Percentiles rank a stretch among this genome's conserved stretches.
Evolutionary conservation across 1,140 invertebrate genomes (phyloP).

Genomic region (Calliopsis andreniformis): DNA sequence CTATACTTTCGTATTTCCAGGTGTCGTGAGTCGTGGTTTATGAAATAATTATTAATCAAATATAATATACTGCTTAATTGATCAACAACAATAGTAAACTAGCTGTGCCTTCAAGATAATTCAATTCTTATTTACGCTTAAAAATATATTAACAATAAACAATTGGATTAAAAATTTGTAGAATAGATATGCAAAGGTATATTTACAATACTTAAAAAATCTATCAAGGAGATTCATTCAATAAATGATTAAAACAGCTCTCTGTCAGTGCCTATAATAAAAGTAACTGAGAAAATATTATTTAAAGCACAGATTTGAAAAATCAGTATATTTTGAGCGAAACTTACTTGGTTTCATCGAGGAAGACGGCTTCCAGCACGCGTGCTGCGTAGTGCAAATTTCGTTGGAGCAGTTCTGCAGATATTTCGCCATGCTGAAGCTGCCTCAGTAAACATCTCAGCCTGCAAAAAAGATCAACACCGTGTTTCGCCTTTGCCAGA

Average conservation of each 20-base stretch:
- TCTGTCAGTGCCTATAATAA: slow-evolving; percentile 19
- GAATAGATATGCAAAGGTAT: background rate
- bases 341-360: slow-evolving; percentile 94
- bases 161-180: background rate
- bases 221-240: background rate
- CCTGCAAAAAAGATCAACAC: slow-evolving; percentile 82
- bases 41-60: background rate
- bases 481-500: background rate
- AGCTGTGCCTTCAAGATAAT: background rate
- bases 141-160: background rate
- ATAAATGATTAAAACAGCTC: slow-evolving; percentile 16
- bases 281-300: slow-evolving; percentile 23
- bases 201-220: background rate
- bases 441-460: slow-evolving; percentile 91
- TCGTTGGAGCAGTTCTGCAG: slow-evolving; percentile 90
- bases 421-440: slow-evolving; percentile 90
- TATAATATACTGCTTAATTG: background rate
- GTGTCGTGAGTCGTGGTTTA: slow-evolving; percentile 25
- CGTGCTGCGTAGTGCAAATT: slow-evolving; percentile 93
- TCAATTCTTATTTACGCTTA: background rate
- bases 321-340: slow-evolving; percentile 22
- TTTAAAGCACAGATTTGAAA: slow-evolving; percentile 1
- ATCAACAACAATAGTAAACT: background rate
- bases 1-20: slow-evolving; percentile 3
- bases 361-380: slow-evolving; percentile 93